Base-by-base conservation (phyloP, 2,888 invertebrate genomes). In the Phyllotreta striolata region DNA sequence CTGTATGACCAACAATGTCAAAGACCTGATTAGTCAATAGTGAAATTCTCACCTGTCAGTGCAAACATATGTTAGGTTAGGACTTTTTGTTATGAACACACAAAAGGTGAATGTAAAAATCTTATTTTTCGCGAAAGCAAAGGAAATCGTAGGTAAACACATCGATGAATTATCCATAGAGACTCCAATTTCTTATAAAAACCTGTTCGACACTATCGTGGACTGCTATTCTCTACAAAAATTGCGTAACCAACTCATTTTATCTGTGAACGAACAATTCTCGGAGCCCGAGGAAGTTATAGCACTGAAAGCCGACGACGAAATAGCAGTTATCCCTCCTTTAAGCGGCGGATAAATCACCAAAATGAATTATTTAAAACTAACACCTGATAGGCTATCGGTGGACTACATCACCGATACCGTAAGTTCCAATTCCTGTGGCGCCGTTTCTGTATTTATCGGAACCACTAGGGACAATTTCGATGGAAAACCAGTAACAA, bases 251-350 rank as follows among this genome's bases (percentile, higher is more conserved):
- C 90, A 85, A 76, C 81, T 96, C 41, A 87, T 96, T 43, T 74
- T 97, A 63, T 92, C 96, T 0, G 82, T 92, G 54, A 97, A 97
- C 83, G 91, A 95, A 77, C 88, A 89, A 70, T 95, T 93, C 72
- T 85, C 90, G 67, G 82, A 85, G 10, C 81, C 84, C 60, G 82
- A 85, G 1, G 82, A 84, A 39, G 79, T 83, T 40, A 51, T 74
- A 8, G 78, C 82, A 14, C 80, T 94, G 5, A 84, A 84, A 41
- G 83, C 87, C 34, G 88, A 87, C 67, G 96, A 96, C 84, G 91
- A 89, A 80, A 86, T 97, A 67, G 97, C 96, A 66, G 86, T 97
- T 9, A 96, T 98, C 77, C 97, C 97, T 57, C 97, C 97, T 0
- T 84, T 98, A 55, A 96, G 96, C 82, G 96, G 96, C 74, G 97